phyloP scores from a whole-genome alignment of 1,140 invertebrate genomes.

The Sitophilus oryzae region DNA sequence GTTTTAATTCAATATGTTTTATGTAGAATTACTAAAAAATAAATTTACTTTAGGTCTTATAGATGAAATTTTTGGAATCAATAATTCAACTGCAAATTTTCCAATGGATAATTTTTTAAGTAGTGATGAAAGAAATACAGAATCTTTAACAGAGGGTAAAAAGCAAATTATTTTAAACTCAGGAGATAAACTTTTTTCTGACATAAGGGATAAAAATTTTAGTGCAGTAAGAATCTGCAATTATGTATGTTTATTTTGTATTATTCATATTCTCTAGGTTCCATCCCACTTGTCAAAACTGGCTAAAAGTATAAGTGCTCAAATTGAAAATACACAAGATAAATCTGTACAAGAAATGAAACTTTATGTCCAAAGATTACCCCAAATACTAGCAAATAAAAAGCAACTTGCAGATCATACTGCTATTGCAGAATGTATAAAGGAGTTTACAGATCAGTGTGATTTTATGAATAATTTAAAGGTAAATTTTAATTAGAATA shows the following conservation, averaged over 20 bases:
- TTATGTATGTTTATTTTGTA: background rate
- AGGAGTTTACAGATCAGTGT: slow-evolving; percentile 48
- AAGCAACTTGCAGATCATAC: slow-evolving; percentile 70
- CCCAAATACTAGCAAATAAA: slow-evolving; percentile 83
- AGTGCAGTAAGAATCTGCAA: slow-evolving; percentile 56
- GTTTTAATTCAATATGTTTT: background rate
- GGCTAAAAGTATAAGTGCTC: slow-evolving; percentile 77
- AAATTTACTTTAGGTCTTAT: slow-evolving; percentile 54
- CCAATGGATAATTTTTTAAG: slow-evolving; percentile 78
- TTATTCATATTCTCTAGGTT: slow-evolving; percentile 46
- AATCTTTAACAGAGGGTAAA: slow-evolving; percentile 59
- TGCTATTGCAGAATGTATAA: slow-evolving; percentile 58
- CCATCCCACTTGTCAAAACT: slow-evolving; percentile 79
- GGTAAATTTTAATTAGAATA: slow-evolving; percentile 16
- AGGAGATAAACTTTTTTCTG: slow-evolving; percentile 80
- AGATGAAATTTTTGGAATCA: slow-evolving; percentile 78
- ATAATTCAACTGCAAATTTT: slow-evolving; percentile 67
- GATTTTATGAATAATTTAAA: slow-evolving; percentile 42
- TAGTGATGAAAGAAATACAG: slow-evolving; percentile 55
- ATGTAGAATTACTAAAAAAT: no score
- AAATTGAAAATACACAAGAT: slow-evolving; percentile 82
- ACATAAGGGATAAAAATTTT: slow-evolving; percentile 90
- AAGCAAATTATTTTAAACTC: slow-evolving; percentile 88
- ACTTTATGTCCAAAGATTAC: slow-evolving; percentile 84
- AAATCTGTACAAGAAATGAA: slow-evolving; percentile 92